phyloP scores from a whole-genome alignment of 2,113 vertebrate genomes.

The Hyperoodon ampullatus region DNA sequence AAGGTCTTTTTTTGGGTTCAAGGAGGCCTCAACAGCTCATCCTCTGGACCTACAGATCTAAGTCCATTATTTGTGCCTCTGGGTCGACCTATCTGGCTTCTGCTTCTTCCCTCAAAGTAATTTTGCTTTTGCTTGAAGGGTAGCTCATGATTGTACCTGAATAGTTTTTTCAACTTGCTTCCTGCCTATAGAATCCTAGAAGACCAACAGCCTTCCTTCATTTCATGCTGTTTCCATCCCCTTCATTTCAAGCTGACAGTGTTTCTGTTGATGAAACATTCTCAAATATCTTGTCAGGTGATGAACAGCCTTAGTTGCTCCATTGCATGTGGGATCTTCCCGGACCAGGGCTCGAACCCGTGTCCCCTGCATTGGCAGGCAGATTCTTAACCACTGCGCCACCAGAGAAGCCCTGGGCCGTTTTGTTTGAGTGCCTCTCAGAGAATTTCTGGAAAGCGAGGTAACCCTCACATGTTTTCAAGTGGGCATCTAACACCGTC shows the following conservation, averaged over 20 bases:
- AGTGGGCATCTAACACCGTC: neutral
- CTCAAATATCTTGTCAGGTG: neutral
- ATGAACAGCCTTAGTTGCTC: too few relatives aligned
- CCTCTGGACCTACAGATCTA: neutral
- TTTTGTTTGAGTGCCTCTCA: neutral
- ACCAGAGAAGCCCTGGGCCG: too few relatives aligned
- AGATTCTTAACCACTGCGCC: too few relatives aligned
- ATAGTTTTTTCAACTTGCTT: neutral
- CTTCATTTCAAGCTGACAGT: neutral
- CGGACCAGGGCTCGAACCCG: too few relatives aligned
- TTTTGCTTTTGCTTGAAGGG: neutral
- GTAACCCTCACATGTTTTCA: neutral
- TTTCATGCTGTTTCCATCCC: neutral
- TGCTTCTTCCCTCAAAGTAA: neutral
- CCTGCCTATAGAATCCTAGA: neutral
- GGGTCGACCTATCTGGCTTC: neutral
- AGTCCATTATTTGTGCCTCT: neutral
- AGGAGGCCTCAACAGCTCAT: neutral
- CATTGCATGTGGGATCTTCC: too few relatives aligned
- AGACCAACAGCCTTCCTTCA: neutral
- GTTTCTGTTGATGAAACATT: neutral
- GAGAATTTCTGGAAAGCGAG: neutral
- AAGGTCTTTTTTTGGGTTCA: neutral
- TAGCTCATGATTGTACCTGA: neutral
- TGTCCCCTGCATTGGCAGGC: too few relatives aligned